phyloP scores from a whole-genome alignment of 2,113 vertebrate species.

The Paratilapia polleni region DNA sequence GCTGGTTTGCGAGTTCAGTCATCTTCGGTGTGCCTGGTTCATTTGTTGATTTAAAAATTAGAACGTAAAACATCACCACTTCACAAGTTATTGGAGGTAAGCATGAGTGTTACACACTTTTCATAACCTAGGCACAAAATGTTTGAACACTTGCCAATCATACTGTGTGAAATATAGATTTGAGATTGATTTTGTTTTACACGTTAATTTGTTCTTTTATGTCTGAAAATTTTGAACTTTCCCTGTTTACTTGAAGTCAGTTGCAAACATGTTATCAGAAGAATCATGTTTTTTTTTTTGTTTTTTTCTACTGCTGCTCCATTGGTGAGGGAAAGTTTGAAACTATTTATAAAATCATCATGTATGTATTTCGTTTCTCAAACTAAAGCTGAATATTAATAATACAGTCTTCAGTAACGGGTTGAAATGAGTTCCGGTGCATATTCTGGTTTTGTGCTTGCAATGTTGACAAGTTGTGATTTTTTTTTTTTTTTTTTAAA shows the following conservation, averaged over 20 bases:
- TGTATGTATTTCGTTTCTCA: conserved; percentile 5
- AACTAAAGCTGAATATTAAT: background rate
- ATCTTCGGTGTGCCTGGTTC: background rate
- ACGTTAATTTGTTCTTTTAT: conserved; percentile 35
- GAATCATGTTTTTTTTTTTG: background rate
- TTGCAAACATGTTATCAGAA: conserved; percentile 6
- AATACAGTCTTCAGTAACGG: background rate
- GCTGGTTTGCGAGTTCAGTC: background rate
- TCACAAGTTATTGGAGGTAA: background rate
- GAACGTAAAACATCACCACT: background rate
- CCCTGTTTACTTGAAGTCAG: conserved; percentile 19
- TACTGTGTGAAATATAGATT: conserved; percentile 10
- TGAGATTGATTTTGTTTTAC: conserved; percentile 29
- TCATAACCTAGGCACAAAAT: conserved; percentile 17
- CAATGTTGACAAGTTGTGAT: conserved; percentile 49
- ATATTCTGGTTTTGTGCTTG: conserved; percentile 53
- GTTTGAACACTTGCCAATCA: conserved; percentile 31
- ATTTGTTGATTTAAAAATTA: background rate
- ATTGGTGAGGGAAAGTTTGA: conserved; percentile 2
- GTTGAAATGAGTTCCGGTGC: conserved; percentile 5
- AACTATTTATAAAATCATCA: background rate
- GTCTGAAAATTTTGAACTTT: conserved; percentile 11
- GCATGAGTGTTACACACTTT: background rate
- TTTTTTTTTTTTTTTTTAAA: background rate
- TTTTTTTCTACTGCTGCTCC: conserved; percentile 25